Conservation (phyloP, 2,888 invertebrate species). For the Quadriops clusia region DNA sequence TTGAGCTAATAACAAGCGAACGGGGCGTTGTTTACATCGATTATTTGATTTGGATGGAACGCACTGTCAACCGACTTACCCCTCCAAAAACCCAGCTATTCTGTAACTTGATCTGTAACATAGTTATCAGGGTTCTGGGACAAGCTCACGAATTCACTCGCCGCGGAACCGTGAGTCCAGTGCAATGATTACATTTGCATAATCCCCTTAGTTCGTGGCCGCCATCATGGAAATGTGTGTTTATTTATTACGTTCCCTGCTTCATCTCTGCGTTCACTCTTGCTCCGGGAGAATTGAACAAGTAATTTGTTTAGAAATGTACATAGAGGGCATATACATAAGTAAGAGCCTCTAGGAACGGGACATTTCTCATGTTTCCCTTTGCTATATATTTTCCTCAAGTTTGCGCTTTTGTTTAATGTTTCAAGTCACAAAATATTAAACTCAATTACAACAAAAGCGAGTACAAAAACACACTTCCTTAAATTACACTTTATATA, state of each 20-base stretch:
- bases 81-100: constrained; percentile 20
- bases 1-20: too few relatives aligned
- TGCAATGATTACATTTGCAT: constrained; percentile 35
- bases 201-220: constrained; percentile 27
- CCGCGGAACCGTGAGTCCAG: constrained; percentile 22
- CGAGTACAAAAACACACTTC: too few relatives aligned
- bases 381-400: too few relatives aligned
- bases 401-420: too few relatives aligned
- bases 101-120: constrained; percentile 26
- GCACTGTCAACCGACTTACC: too few relatives aligned
- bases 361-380: too few relatives aligned
- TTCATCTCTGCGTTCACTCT: constrained; percentile 17
- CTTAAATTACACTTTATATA: too few relatives aligned
- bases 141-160: constrained; percentile 24
- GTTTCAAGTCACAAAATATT: too few relatives aligned
- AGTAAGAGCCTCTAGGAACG: too few relatives aligned
- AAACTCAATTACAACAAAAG: too few relatives aligned
- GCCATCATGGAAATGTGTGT: constrained; percentile 30
- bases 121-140: constrained; percentile 26
- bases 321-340: constrained; percentile 2
- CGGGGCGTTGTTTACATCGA: too few relatives aligned
- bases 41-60: too few relatives aligned
- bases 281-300: constrained; percentile 16
- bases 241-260: constrained; percentile 26
- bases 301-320: constrained; percentile 15